Evolutionary conservation across 2,113 vertebrate genomes (phyloP).

Genomic region (mouse (Mus musculus)): GRCm39 chr17:64750501-64751000

Average conservation of each 20-base stretch:
- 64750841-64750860: neutral
- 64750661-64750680: neutral
- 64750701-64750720: neutral
- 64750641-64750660: neutral
- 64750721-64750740: neutral
- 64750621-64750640: neutral
- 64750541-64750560: neutral
- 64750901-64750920: neutral
- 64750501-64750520: neutral
- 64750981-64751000: neutral
- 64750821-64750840: neutral
- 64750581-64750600: neutral
- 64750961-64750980: neutral
- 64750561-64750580: neutral
- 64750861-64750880: neutral
- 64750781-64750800: neutral
- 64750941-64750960: neutral
- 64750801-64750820: neutral
- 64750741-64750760: neutral
- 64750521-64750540: neutral
- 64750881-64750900: neutral
- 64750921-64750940: neutral
- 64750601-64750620: neutral
- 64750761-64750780: neutral
- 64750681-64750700: neutral